phyloP scores from a whole-genome alignment of 2,113 vertebrate genomes.

The Zosterops borbonicus region DNA sequence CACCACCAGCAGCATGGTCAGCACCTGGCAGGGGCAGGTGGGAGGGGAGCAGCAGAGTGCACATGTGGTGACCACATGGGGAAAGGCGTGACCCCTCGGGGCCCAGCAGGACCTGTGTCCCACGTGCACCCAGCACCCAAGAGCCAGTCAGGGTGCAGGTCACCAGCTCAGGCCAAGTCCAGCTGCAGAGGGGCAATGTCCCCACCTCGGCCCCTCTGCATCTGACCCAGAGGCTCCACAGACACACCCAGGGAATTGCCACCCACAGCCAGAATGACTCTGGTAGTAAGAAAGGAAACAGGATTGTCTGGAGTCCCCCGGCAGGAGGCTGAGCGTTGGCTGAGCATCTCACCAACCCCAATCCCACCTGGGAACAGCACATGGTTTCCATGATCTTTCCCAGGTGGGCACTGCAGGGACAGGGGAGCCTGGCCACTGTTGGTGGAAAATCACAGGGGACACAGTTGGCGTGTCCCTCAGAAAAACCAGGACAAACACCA shows the following conservation, averaged over 20 bases:
- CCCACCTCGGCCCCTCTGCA: rapidly evolving
- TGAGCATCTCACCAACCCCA: not conserved
- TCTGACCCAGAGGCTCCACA: rapidly evolving
- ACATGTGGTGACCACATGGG: not conserved
- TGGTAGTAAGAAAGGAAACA: rapidly evolving
- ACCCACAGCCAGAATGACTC: not conserved
- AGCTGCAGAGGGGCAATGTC: not conserved
- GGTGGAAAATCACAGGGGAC: rapidly evolving
- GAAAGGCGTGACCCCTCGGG: rapidly evolving
- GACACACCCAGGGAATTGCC: rapidly evolving
- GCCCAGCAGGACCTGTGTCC: not conserved
- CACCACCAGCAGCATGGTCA: not conserved
- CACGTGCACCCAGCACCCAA: not conserved
- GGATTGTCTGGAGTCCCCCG: rapidly evolving
- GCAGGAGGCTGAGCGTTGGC: rapidly evolving
- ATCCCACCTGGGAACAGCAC: rapidly evolving
- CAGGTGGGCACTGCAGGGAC: rapidly evolving
- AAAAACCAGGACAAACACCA: not conserved
- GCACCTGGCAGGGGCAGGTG: not conserved
- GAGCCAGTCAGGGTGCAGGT: no score
- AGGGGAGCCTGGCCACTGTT: rapidly evolving
- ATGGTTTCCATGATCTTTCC: rapidly evolving
- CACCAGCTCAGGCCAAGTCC: no score
- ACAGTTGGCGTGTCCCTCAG: rapidly evolving
- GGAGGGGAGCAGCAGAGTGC: not conserved